Conservation (phyloP, 2,113 vertebrate genomes). For the Oxyruncus cristatus region DNA sequence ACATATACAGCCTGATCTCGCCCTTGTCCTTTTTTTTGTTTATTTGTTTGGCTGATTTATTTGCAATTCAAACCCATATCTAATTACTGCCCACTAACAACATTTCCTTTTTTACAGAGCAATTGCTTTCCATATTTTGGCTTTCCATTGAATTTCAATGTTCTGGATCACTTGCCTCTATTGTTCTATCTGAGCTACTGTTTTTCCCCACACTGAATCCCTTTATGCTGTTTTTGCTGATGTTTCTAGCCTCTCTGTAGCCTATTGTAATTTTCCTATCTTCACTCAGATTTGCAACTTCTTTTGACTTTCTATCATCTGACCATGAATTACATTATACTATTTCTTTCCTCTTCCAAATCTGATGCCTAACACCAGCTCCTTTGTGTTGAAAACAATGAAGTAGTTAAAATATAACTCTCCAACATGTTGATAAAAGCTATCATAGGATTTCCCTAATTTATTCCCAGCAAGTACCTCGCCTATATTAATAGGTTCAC, state of each 20-base stretch:
- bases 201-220: slow-evolving; percentile 44
- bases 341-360: slow-evolving; percentile 44
- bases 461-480: neutral
- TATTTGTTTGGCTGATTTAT: slow-evolving; percentile 19
- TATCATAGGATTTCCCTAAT: neutral
- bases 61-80: slow-evolving; percentile 58
- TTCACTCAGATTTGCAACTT: slow-evolving; percentile 55
- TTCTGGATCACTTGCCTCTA: slow-evolving; percentile 62
- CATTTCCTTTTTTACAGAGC: slow-evolving; percentile 48
- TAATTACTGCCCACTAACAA: slow-evolving; percentile 60
- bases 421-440: neutral
- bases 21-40: neutral
- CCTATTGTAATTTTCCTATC: slow-evolving; percentile 54
- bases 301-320: slow-evolving; percentile 59
- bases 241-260: slow-evolving; percentile 20
- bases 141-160: slow-evolving; percentile 61
- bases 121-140: slow-evolving; percentile 63
- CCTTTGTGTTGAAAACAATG: slow-evolving; percentile 47
- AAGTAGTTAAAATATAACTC: slow-evolving; percentile 30
- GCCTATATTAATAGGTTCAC: neutral
- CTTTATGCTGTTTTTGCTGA: slow-evolving; percentile 22
- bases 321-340: slow-evolving; percentile 56
- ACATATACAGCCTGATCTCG: neutral
- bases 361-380: slow-evolving; percentile 10
- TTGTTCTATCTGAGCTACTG: slow-evolving; percentile 54